These are phyloP conservation scores for Dasyurus viverrinus DNA, from an alignment of 2,113 vertebrate genomes.

Conservation along the genomic window DNA sequence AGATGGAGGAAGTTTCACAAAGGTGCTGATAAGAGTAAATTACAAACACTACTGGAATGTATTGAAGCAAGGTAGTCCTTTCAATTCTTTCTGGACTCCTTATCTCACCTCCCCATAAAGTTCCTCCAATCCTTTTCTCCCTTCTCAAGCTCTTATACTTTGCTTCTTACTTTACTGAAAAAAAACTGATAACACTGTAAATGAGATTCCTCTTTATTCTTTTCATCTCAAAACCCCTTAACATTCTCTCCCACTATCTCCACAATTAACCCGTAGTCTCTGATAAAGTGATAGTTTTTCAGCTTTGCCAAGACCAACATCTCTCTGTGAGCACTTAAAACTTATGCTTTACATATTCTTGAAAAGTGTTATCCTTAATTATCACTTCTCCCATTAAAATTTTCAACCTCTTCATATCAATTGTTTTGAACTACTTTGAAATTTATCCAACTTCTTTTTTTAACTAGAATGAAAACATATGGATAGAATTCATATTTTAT, in stretches of 20 bases:
- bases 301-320: neutral
- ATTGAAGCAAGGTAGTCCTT: neutral
- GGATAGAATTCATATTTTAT: no score
- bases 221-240: neutral
- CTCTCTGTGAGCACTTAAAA: neutral
- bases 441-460: no score
- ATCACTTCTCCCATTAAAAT: neutral
- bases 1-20: neutral
- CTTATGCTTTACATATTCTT: neutral
- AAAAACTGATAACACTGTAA: no score
- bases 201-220: neutral
- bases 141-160: neutral
- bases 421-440: neutral
- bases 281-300: neutral
- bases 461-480: no score
- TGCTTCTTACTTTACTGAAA: neutral
- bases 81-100: neutral
- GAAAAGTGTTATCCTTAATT: neutral
- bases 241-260: neutral
- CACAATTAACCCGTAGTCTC: neutral
- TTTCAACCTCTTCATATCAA: neutral
- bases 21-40: neutral
- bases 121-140: neutral
- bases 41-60: no score
- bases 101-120: neutral